Evolutionary conservation across 1,140 invertebrate species (phyloP), one percentile per base, ranked within the genome.

Genomic region (Agrilus planipennis): DNA sequence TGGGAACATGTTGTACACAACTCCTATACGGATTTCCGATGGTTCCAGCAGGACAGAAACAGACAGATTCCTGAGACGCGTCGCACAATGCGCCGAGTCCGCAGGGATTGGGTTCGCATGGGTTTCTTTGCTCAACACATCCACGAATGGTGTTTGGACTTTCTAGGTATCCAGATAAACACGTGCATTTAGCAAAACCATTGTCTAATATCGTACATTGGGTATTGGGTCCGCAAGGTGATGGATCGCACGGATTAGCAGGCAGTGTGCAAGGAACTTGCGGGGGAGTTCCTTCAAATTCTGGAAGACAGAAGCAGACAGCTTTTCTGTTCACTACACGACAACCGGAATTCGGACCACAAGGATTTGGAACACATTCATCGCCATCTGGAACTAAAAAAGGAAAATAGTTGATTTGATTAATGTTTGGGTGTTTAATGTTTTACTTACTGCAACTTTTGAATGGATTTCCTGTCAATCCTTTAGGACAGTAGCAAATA

Each of bases 391-490:
- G 87, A 65, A 90, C 85, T 89, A 55, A 47, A 69, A 68, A 44
- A 31, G 45, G 21, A 41, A 16, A 30, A 21, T 16, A 36, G 30
- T 25, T 15, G 32, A n/a, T 7, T 41, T 43, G 39, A 6, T 12
- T 29, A 42, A 41, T 10, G 19, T 43, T 18, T 38, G n/a, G n/a
- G 15, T 10, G 37, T 12, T 36, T 38, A 20, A 19, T 29, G 27
- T 21, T 11, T 50, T 57, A 87, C 83, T 73, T 76, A 90, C 86
- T 87, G 70, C 87, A 91, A 65, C 81, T 84, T 45, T 83, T 76
- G 55, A 90, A 91, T 10, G 89, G 89, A 73, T 90, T 89, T 63
- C 89, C 88, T 9, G 87, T 91, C 38, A 84, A 68, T 48, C 86
- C 85, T 58, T 86, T 85, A 0, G 86, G 86, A 60, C 89, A 93